Evolutionary conservation across 2,113 vertebrate genomes (phyloP).

Genomic region (Chionomys nivalis): DNA sequence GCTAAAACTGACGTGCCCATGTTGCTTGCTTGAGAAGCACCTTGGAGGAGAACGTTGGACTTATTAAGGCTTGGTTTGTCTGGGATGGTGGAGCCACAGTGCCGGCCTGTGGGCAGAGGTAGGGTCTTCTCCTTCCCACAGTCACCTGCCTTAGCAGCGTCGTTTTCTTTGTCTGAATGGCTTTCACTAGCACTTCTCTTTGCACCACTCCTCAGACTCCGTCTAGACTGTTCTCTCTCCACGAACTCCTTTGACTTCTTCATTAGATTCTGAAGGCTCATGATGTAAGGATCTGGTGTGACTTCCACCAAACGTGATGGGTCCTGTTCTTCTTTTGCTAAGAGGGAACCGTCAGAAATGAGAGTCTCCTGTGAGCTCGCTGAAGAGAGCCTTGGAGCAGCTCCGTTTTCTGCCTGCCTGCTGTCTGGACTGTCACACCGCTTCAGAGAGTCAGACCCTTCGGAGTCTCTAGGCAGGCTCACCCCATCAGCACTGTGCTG

Average conservation of each 20-base stretch:
- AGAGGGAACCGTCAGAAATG: not conserved
- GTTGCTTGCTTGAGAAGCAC: conserved; percentile 78
- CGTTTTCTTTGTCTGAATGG: conserved; percentile 89
- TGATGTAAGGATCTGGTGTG: conserved; percentile 81
- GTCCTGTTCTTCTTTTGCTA: conserved; percentile 69
- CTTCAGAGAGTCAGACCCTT: conserved; percentile 63
- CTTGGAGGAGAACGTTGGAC: conserved; percentile 85
- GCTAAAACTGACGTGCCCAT: conserved; percentile 58
- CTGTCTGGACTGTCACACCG: conserved; percentile 50
- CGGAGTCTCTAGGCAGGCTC: conserved; percentile 54
- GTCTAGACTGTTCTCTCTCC: conserved; percentile 89
- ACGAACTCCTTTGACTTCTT: conserved; percentile 93
- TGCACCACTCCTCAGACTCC: conserved; percentile 79
- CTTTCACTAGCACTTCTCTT: conserved; percentile 82
- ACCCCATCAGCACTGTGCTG: conserved; percentile 35
- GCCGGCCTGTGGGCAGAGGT: conserved; percentile 79
- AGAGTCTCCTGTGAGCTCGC: not conserved
- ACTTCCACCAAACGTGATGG: conserved; percentile 70
- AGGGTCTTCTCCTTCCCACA: conserved; percentile 80
- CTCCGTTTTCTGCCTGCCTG: not conserved
- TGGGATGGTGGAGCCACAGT: conserved; percentile 72
- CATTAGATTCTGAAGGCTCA: conserved; percentile 93
- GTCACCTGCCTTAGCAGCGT: conserved; percentile 78
- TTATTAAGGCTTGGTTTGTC: conserved; percentile 87
- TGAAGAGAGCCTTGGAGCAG: conserved; percentile 56